Conservation (phyloP, 2,888 invertebrate genomes). For the Macrosiphum euphorbiae region DNA sequence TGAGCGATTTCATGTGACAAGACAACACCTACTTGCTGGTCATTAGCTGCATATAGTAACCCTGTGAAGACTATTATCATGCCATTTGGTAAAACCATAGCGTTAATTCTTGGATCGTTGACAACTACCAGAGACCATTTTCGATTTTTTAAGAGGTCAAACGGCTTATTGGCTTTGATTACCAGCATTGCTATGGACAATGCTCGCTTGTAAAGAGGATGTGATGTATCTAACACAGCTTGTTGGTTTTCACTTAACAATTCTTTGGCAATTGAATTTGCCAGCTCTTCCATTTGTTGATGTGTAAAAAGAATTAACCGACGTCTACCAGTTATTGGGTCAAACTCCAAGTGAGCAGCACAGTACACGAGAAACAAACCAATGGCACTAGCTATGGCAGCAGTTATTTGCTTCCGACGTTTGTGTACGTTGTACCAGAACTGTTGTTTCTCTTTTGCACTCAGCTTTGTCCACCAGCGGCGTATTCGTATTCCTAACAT, state of each 20-base stretch:
- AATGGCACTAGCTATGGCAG: not conserved
- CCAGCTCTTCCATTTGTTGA: slow-evolving; percentile 42
- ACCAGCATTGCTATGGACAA: slow-evolving; percentile 24
- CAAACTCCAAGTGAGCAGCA: slow-evolving; percentile 35
- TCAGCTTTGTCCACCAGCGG: slow-evolving; percentile 54
- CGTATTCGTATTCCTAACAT: slow-evolving; percentile 51
- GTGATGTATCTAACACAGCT: not conserved
- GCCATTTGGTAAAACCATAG: slow-evolving; percentile 61
- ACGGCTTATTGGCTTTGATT: slow-evolving; percentile 46
- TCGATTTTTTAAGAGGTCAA: slow-evolving; percentile 29
- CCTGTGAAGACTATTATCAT: slow-evolving; percentile 55
- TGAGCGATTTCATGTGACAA: slow-evolving; percentile 52
- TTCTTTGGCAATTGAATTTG: slow-evolving; percentile 8
- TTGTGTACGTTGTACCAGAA: slow-evolving; percentile 40
- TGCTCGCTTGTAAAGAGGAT: slow-evolving; percentile 43
- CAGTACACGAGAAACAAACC: slow-evolving; percentile 29
- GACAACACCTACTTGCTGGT: slow-evolving; percentile 50
- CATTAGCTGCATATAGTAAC: not conserved
- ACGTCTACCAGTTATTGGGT: slow-evolving; percentile 48
- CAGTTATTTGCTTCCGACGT: slow-evolving; percentile 44
- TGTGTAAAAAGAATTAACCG: slow-evolving; percentile 47
- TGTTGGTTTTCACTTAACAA: slow-evolving; percentile 25
- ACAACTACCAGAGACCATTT: slow-evolving; percentile 56
- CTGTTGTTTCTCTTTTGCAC: slow-evolving; percentile 40
- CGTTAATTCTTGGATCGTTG: slow-evolving; percentile 46